Conservation (phyloP, 53 echinoderm and acorn worm genomes). For the Zoroaster sp. region DNA sequence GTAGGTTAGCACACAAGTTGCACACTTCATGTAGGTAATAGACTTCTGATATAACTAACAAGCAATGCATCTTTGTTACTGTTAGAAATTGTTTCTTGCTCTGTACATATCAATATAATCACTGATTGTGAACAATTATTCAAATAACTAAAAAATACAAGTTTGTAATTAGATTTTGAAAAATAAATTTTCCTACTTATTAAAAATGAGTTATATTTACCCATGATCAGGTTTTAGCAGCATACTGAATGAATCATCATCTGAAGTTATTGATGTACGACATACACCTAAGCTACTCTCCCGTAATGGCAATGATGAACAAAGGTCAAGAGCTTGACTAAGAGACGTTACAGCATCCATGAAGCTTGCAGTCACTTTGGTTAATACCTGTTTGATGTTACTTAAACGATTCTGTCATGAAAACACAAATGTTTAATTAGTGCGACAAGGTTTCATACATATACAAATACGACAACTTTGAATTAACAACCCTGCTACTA, state of each 20-base stretch:
- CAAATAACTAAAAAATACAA: no score
- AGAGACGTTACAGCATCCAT: slow-evolving; percentile 56
- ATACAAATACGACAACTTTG: no score
- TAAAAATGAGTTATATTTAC: neutral
- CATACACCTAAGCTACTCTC: slow-evolving; percentile 52
- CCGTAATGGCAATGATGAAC: slow-evolving; percentile 22
- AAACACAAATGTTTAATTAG: neutral
- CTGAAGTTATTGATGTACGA: slow-evolving; percentile 49
- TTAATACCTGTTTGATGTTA: slow-evolving; percentile 44
- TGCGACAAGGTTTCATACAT: no score
- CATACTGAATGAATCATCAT: slow-evolving; percentile 39
- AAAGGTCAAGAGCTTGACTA: slow-evolving; percentile 63
- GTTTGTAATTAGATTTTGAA: no score
- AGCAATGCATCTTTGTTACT: no score
- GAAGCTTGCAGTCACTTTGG: slow-evolving; percentile 64
- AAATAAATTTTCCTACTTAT: neutral
- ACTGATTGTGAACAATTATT: no score
- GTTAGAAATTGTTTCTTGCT: no score
- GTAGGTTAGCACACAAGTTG: no score
- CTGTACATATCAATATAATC: no score
- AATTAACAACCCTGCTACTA: no score
- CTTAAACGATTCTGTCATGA: slow-evolving; percentile 6
- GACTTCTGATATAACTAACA: no score
- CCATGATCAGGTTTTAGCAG: neutral
- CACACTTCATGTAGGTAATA: no score